Evolutionary conservation across 1,140 invertebrate genomes (phyloP), one percentile per base, ranked within the genome.

Genomic region (Drosophila pruinosa): DNA sequence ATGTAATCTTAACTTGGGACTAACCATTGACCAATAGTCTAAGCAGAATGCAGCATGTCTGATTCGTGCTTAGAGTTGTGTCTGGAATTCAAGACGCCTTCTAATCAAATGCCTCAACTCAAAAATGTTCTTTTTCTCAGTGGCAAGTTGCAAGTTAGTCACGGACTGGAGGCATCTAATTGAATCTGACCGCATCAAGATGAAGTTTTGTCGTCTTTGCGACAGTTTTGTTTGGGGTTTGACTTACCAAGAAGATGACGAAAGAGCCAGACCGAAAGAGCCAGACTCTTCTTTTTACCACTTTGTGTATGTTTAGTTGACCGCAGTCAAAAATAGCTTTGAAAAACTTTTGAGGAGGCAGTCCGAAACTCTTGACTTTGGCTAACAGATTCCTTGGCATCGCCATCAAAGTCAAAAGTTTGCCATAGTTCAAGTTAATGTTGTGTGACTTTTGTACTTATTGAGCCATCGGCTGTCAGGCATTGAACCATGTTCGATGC

Each of bases 251-350:
- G 22, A 17, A 43, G 39, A 41, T 10, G 34, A 12, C 34, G n/a
- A 38, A 38, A 12, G 41, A 43, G 8, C 8, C 10, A 14, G 41
- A 43, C 41, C 7, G 26, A n/a, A 7, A 7, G 22, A 28, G 57
- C 4, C n/a, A n/a, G 0, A 15, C 12, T 34, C 64, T 26, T 26
- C 34, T 47, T 52, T 43, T 52, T 41, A 45, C 15, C 59, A 75
- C 78, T 81, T 78, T 85, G 77, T 85, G 82, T 85, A 68, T 85
- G 82, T 85, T 85, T 86, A 85, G 81, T 85, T 85, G 81, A 86
- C 81, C 81, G 82, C 81, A 86, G 82, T 86, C 81, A 86, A 86
- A 86, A 86, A 86, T 86, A 86, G 81, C 82, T 81, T 86, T 85
- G 70, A 75, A 77, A 81, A 88, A 86, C 28, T 88, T 86, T 75